A percentile compares a stretch with the other conserved stretches of the same genome.
Conservation (phyloP, 2,888 invertebrate species). For the Eumacrocentrus americanus region DNA sequence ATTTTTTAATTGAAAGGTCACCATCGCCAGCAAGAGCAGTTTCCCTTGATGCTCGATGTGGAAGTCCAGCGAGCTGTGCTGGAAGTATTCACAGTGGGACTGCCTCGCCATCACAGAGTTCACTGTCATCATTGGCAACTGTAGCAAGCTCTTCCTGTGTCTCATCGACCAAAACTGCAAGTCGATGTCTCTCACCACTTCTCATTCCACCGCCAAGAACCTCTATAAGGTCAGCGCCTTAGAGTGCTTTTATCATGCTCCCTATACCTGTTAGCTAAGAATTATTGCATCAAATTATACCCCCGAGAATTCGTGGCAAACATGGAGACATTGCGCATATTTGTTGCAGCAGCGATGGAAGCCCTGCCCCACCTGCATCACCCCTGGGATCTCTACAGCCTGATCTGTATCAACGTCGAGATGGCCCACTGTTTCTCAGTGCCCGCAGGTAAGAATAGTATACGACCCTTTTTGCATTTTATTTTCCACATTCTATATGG, state of each 20-base stretch:
- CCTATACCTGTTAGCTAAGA: background rate
- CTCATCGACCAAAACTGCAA: constrained; percentile 44
- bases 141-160: constrained; percentile 59
- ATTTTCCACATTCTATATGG: too few relatives aligned
- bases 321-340: background rate
- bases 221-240: constrained; percentile 49
- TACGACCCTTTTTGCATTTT: background rate
- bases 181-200: constrained; percentile 77
- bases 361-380: constrained; percentile 64
- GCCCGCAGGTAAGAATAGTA: constrained; percentile 59
- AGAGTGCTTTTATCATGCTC: background rate
- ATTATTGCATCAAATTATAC: background rate
- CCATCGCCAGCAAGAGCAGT: constrained; percentile 81
- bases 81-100: constrained; percentile 61
- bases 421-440: constrained; percentile 78
- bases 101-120: constrained; percentile 74
- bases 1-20: constrained; percentile 62
- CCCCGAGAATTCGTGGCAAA: background rate
- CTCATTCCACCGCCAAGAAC: constrained; percentile 74
- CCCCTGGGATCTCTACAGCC: constrained; percentile 84
- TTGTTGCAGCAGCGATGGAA: constrained; percentile 55
- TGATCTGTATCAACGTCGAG: constrained; percentile 82
- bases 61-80: constrained; percentile 64
- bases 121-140: constrained; percentile 70
- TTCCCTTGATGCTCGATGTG: constrained; percentile 76